phyloP scores from a whole-genome alignment of 2,888 invertebrate species.

The Drosophila vallismaia region DNA sequence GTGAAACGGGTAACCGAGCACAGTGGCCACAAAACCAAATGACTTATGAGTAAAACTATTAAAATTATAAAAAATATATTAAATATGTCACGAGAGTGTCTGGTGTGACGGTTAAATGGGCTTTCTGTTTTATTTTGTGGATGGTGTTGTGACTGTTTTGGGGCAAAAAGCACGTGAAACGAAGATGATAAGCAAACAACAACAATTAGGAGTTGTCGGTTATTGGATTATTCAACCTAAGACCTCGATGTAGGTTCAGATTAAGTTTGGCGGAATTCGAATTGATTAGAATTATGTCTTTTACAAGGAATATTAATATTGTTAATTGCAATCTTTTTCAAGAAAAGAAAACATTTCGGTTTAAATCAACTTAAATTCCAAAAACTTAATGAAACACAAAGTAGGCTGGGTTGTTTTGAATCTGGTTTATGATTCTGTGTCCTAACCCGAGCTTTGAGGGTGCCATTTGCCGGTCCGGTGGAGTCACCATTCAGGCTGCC shows the following conservation, averaged over 20 bases:
- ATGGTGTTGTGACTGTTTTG: constrained; percentile 12
- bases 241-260: constrained; percentile 1
- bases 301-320: neutral
- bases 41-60: constrained; percentile 11
- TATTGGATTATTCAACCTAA: constrained; percentile 19
- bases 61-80: constrained; percentile 24
- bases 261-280: constrained; percentile 8
- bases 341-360: no score
- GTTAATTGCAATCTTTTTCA: no score
- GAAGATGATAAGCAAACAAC: constrained; percentile 59
- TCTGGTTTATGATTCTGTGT: constrained; percentile 3
- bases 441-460: constrained; percentile 83
- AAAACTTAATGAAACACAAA: constrained; percentile 1
- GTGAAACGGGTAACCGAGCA: constrained; percentile 31
- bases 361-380: constrained; percentile 15
- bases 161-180: constrained; percentile 64
- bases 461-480: constrained; percentile 72
- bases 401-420: neutral
- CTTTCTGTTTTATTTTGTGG: constrained; percentile 5
- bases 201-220: constrained; percentile 16
- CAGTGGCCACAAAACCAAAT: constrained; percentile 31
- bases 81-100: constrained; percentile 14
- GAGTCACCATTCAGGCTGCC: constrained; percentile 52
- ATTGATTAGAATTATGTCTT: constrained; percentile 13
- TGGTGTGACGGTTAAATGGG: neutral